phyloP scores from a whole-genome alignment of 2,797 vertebrate genomes.

The Scarus forsteni region DNA sequence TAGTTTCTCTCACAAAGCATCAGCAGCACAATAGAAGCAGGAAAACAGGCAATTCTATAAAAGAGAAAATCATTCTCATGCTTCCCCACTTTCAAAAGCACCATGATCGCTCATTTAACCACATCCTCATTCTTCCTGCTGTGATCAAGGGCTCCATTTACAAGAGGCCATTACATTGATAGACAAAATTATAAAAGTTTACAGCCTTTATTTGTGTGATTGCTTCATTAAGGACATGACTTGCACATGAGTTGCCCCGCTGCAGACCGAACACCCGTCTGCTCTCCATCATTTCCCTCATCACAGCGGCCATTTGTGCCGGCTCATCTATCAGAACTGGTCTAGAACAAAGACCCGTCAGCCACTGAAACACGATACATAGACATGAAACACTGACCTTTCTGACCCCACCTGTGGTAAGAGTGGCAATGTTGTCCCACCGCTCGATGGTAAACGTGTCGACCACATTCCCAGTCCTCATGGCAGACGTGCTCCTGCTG shows the following conservation, averaged over 20 bases:
- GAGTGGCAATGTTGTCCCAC: slow-evolving; percentile 70
- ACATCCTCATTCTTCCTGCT: slow-evolving; percentile 43
- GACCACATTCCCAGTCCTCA: slow-evolving; percentile 49
- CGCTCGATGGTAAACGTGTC: slow-evolving; percentile 57
- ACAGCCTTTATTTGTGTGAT: slow-evolving; percentile 38
- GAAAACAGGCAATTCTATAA: slow-evolving; percentile 16
- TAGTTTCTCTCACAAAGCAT: background rate
- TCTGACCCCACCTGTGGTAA: slow-evolving; percentile 66
- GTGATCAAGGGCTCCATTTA: slow-evolving; percentile 34
- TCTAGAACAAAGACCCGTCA: slow-evolving; percentile 70
- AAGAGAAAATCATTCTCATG: background rate
- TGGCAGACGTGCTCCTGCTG: slow-evolving; percentile 30
- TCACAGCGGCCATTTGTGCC: slow-evolving; percentile 50
- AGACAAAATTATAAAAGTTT: background rate
- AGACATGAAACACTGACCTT: slow-evolving; percentile 72
- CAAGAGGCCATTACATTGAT: slow-evolving; percentile 8
- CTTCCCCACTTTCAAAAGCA: slow-evolving; percentile 44
- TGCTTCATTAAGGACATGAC: slow-evolving; percentile 19
- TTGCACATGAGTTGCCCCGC: slow-evolving; percentile 20
- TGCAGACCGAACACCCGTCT: slow-evolving; percentile 43
- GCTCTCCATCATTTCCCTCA: slow-evolving; percentile 65
- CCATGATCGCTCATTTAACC: slow-evolving; percentile 30
- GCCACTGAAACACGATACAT: slow-evolving; percentile 73
- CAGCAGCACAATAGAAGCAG: background rate
- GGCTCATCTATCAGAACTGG: slow-evolving; percentile 59